Evolutionary conservation across 2,888 invertebrate species (phyloP), one percentile per base, ranked within the genome.

Genomic region (Leptura quadrifasciata): DNA sequence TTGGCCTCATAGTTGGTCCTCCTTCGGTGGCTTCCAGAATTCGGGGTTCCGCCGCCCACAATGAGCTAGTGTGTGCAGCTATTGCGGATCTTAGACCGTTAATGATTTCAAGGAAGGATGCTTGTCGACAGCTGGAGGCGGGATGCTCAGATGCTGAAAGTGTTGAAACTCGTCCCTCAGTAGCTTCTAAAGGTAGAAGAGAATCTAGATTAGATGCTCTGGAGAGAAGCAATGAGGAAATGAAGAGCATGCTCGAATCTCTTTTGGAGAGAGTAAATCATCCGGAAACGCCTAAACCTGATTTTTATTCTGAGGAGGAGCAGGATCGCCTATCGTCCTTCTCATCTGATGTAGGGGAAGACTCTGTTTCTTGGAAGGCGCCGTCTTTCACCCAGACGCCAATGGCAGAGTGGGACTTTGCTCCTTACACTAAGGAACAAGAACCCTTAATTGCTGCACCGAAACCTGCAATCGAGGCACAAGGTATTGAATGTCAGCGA

Each of bases 391-490:
- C 20, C 20, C 57, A 57, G 9, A 15, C 20, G 18, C 20, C 57
- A 18, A 10, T 12, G n/a, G 9, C 17, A 12, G 4, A 63, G 17
- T 76, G 73, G 24, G 76, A 76, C 10, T 69, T 74, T 27, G 9
- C 17, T 15, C 76, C 74, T 2, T 18, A 39, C 17, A 74, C 61
- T 15, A 67, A 61, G 27, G 76, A 76, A 60, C 70, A 69, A n/a
- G 76, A 76, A 27, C 73, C 76, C 10, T 1, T 24, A 4, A 24
- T 76, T 39, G 64, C 76, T 35, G 58, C 61, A 1, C 58, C 76
- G 12, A 52, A 74, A 4, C 76, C 73, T n/a, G 8, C 72, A 20
- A 74, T 74, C 31, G 60, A 74, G 24, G 70, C 65, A 12, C 68
- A 60, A 15, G 76, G 73, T 3, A 72, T 76, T 47, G 27, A 68